Evolutionary conservation across 2,113 vertebrate genomes (phyloP).

Genomic region (Stegostoma tigrinum): DNA sequence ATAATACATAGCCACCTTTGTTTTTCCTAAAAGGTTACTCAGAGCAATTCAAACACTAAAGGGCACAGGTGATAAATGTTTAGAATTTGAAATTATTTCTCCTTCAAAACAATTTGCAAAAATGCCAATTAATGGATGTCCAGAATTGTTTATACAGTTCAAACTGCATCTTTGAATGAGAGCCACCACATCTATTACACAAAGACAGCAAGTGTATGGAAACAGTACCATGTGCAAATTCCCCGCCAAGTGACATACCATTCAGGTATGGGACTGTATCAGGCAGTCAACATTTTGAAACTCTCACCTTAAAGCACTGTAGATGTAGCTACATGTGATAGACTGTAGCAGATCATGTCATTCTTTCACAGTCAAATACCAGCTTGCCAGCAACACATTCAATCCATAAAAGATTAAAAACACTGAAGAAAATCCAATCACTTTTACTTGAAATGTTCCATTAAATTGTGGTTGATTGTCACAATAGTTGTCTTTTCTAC

Average conservation of each 20-base stretch:
- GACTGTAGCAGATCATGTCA: not conserved
- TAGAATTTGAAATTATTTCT: not conserved
- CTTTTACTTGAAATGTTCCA: not conserved
- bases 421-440: not conserved
- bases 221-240: not conserved
- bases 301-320: not conserved
- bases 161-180: not conserved
- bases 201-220: not conserved
- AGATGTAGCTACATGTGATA: not conserved
- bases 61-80: not conserved
- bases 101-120: not conserved
- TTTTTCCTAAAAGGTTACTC: not conserved
- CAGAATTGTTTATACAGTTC: not conserved
- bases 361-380: not conserved
- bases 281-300: not conserved
- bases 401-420: not conserved
- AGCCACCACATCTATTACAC: not conserved
- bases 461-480: not conserved
- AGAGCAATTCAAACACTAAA: not conserved
- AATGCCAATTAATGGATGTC: not conserved
- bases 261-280: not conserved
- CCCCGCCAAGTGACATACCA: not conserved
- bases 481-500: not conserved
- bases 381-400: not conserved
- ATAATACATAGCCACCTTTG: not conserved